A percentile compares a stretch with the other conserved stretches of the same genome.
phyloP scores from a whole-genome alignment of 2,113 vertebrate genomes.

The Marmota flaviventris region DNA sequence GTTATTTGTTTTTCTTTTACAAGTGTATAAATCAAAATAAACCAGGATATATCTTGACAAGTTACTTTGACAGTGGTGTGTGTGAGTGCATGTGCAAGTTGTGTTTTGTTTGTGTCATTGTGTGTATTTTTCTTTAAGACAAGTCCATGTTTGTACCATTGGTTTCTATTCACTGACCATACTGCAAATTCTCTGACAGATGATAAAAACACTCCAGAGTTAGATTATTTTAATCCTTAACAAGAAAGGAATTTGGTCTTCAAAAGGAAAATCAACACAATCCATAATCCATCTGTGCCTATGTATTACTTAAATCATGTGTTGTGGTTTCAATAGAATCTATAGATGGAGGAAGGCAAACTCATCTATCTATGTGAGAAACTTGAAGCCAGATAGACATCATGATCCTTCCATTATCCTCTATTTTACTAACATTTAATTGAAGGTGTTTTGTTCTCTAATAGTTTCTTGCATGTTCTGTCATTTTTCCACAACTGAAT shows the following conservation, averaged over 20 bases:
- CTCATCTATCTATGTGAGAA: not conserved
- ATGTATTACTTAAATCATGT: not conserved
- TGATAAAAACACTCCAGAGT: not conserved
- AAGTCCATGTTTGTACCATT: not conserved
- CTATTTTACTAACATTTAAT: constrained; percentile 6
- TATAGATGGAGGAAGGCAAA: not conserved
- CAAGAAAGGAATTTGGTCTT: constrained; percentile 34
- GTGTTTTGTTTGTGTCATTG: no score
- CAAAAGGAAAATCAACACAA: constrained; percentile 45
- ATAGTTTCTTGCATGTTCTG: not conserved
- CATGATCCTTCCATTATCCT: not conserved
- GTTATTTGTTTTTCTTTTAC: constrained; percentile 62
- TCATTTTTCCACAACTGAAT: not conserved
- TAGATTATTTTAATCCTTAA: constrained; percentile 15
- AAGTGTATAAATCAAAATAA: constrained; percentile 67
- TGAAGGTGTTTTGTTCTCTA: not conserved
- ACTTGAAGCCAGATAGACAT: not conserved
- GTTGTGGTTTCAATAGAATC: constrained; percentile 3
- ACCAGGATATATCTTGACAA: constrained; percentile 8
- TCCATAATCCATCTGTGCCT: constrained; percentile 2
- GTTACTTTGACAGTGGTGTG: constrained; percentile 38
- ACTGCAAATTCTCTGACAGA: not conserved
- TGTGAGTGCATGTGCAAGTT: no score
- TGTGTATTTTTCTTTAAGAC: not conserved
- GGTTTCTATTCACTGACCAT: not conserved